Conservation (phyloP, 2,113 vertebrate species). For the Probosciger aterrimus region DNA sequence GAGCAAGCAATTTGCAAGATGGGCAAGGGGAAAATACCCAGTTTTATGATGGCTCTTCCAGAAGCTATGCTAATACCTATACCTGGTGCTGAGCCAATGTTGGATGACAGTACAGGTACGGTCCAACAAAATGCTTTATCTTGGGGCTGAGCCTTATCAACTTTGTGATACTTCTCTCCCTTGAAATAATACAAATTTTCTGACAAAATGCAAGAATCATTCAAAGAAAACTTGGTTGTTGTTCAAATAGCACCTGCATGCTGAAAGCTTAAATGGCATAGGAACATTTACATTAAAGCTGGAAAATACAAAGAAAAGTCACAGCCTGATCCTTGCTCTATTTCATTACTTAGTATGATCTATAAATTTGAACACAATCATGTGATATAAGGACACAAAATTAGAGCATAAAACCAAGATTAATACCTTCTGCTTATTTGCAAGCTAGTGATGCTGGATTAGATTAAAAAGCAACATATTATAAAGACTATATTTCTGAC, state of each 20-base stretch:
- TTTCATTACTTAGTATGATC: background rate
- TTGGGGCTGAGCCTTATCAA: background rate
- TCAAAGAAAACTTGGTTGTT: background rate
- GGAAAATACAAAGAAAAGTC: background rate
- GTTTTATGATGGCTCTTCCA: background rate
- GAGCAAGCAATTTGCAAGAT: background rate
- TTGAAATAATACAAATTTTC: background rate
- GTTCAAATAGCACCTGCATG: background rate
- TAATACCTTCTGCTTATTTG: background rate
- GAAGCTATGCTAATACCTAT: background rate
- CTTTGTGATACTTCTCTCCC: background rate
- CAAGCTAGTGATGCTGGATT: background rate
- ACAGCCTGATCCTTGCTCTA: background rate
- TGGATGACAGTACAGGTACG: rapidly evolving
- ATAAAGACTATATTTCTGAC: background rate
- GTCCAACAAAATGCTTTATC: background rate
- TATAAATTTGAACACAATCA: background rate
- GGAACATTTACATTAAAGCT: background rate
- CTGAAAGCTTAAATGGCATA: background rate
- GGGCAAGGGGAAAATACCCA: background rate
- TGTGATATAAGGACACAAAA: background rate
- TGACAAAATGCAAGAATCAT: background rate
- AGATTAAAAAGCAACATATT: background rate
- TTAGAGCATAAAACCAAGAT: background rate
- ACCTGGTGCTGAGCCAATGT: background rate